Percentiles rank a stretch among this genome's conserved stretches.
These are phyloP conservation scores for Calephelis perditalis DNA, from an alignment of 2,888 invertebrate species.

Conservation along the genomic window DNA sequence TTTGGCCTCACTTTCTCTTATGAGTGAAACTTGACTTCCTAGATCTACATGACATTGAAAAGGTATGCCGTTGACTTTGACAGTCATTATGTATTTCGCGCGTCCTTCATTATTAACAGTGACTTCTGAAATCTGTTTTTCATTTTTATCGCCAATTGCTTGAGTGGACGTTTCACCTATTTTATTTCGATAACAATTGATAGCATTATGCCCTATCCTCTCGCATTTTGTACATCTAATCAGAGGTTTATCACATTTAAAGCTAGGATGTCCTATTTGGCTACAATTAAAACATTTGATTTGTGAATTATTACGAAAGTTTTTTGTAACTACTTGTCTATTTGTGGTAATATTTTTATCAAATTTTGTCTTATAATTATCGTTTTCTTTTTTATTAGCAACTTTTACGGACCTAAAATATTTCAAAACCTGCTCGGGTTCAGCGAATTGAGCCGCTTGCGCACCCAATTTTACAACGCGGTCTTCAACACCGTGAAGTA, in stretches of 20 bases:
- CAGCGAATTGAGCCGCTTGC: constrained; percentile 26
- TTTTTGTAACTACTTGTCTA: background rate
- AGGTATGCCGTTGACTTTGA: constrained; percentile 18
- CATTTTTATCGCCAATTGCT: background rate
- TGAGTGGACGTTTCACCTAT: background rate
- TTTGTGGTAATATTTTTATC: background rate
- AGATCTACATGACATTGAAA: constrained; percentile 30
- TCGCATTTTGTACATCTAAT: background rate
- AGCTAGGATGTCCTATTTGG: background rate
- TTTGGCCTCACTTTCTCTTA: constrained; percentile 23
- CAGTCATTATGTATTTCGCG: constrained; percentile 23
- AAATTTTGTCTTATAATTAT: background rate
- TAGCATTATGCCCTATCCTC: background rate
- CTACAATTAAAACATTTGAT: background rate
- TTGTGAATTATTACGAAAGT: background rate
- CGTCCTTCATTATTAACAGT: background rate
- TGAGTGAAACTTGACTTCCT: constrained; percentile 34
- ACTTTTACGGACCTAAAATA: constrained; percentile 26
- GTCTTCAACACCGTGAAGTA: constrained; percentile 28
- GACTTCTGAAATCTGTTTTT: constrained; percentile 9
- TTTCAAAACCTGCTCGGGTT: constrained; percentile 27
- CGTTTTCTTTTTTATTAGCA: background rate
- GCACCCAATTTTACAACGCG: constrained; percentile 26
- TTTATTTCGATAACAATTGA: background rate
- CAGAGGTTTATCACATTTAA: background rate